Percentiles rank a stretch among this genome's conserved stretches.
Conservation (phyloP, 2,113 vertebrate genomes). For the Columbina picui region DNA sequence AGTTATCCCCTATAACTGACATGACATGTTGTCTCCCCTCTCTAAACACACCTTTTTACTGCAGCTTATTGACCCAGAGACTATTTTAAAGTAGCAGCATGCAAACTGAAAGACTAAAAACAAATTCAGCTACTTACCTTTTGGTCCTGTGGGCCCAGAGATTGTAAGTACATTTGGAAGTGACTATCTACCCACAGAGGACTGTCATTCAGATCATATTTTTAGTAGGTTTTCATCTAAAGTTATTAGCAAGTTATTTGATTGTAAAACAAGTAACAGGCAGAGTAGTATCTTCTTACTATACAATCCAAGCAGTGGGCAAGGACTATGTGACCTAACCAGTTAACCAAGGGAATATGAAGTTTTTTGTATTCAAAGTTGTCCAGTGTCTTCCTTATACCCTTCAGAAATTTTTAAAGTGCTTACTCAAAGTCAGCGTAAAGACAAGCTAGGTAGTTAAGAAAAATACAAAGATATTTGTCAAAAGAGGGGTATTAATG, state of each 20-base stretch:
- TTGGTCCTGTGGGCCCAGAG: not conserved
- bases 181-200: not conserved
- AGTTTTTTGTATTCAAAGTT: not conserved
- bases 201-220: not conserved
- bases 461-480: not conserved
- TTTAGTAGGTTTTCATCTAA: not conserved
- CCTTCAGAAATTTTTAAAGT: not conserved
- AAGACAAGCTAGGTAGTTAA: not conserved
- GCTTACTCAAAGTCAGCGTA: not conserved
- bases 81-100: not conserved
- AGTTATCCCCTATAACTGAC: not conserved
- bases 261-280: not conserved
- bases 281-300: not conserved
- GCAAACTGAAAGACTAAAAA: not conserved
- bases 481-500: not conserved
- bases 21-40: not conserved
- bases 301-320: not conserved
- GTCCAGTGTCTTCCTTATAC: not conserved
- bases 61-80: not conserved
- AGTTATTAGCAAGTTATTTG: not conserved
- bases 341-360: not conserved
- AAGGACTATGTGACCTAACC: not conserved
- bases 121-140: not conserved
- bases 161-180: not conserved
- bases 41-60: not conserved